Evolutionary conservation across 2,888 invertebrate species (phyloP), one percentile per base, ranked within the genome.

Genomic region (Leptopilina myrica): DNA sequence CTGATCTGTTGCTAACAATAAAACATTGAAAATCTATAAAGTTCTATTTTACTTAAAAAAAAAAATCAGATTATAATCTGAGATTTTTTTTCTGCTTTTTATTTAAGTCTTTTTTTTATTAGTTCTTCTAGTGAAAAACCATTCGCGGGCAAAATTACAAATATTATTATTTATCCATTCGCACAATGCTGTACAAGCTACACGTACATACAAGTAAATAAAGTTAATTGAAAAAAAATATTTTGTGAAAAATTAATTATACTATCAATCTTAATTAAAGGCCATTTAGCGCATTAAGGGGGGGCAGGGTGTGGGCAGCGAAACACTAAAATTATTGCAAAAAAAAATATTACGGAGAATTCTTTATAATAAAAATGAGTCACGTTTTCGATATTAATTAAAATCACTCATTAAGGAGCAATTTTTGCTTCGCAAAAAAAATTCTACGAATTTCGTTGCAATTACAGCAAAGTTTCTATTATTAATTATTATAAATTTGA

Each of bases 121-220:
- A 64, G 65, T 77, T 76, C 78, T 76, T 81, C 81, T 66, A 78
- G 81, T 79, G 81, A 84, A 85, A 84, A 82, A 79, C 69, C 43
- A 43, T 80, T 80, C 83, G 80, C 84, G 43, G 81, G 83, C 82
- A 82, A 83, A 33, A 81, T 87, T 85, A 86, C 84, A 88, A 87
- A 85, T 84, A 84, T 20, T 20, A 20, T 20, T 20, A 20, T 79
- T 79, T 81, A 84, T 82, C 81, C 85, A 82, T 84, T 84, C 83
- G 79, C 81, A 80, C 82, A 76, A 81, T 81, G 77, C 78, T 87
- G 82, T 87, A 88, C 86, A 88, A 83, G 82, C 84, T 87, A 87
- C 67, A 86, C 77, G 83, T 87, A 87, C 84, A 84, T 84, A 85
- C 66, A 62, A 64, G 75, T 76, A 80, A 84, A 80, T 76, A 80